A percentile compares a stretch with the other conserved stretches of the same genome.
Conservation (phyloP, 92 coral and sea anemone species). For the Phenganax subtilis region DNA sequence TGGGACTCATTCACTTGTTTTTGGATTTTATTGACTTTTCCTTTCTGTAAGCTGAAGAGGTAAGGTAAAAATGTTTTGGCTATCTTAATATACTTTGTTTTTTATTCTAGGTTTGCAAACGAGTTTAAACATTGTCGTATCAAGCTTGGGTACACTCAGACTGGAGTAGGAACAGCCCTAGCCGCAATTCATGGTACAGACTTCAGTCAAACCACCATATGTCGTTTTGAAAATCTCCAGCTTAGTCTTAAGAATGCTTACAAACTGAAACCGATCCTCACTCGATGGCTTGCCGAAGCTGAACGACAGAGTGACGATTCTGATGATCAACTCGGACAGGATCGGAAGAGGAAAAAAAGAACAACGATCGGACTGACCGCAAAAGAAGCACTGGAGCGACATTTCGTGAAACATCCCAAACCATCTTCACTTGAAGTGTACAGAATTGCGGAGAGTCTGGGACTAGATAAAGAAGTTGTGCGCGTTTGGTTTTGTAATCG, state of each 20-base stretch:
- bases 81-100: background rate
- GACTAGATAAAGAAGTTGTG: conserved; percentile 91
- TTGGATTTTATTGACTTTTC: too few relatives aligned
- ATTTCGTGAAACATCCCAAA: conserved; percentile 87
- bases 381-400: conserved; percentile 83
- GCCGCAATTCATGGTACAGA: conserved; percentile 39
- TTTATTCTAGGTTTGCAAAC: conserved; percentile 27
- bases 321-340: conserved; percentile 62
- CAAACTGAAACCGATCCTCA: conserved; percentile 37
- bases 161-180: conserved; percentile 36
- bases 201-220: conserved; percentile 42
- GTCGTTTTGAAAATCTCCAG: conserved; percentile 39
- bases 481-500: conserved; percentile 99
- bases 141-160: conserved; percentile 42
- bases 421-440: conserved; percentile 90
- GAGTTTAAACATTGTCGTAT: conserved; percentile 42
- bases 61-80: too few relatives aligned
- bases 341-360: conserved; percentile 62
- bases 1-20: too few relatives aligned
- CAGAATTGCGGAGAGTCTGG: conserved; percentile 82
- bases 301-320: conserved; percentile 38
- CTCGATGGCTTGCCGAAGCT: conserved; percentile 39
- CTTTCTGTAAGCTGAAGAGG: too few relatives aligned
- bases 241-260: conserved; percentile 37
- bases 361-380: conserved; percentile 96